Base-by-base conservation (phyloP, 2,888 invertebrate species). In the Habrosyne pyritoides region DNA sequence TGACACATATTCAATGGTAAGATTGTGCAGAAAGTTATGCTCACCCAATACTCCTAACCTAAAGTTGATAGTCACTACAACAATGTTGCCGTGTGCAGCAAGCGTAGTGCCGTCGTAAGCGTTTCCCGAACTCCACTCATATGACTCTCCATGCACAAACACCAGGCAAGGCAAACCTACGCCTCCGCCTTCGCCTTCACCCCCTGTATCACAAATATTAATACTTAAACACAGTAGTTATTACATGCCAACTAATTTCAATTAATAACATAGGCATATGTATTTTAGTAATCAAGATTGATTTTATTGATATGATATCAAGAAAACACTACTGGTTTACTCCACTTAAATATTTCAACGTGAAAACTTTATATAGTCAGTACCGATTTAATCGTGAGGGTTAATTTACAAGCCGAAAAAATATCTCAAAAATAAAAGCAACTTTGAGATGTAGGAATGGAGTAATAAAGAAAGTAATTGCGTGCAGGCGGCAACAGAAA, bases 41-140 rank as follows among this genome's bases (percentile, higher is more conserved):
- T 94, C 84, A 96, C 96, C 97, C 88, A 97, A 94, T 77, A 97
- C 95, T 70, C 97, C 97, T 79, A 98, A 94, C 76, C 97, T 95
- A 94, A 97, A 98, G 93, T 98, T 98, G 91, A 98, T 96, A 79
- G 98, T 97, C 77, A 97, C 97, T 66, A 97, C 97, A 73, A 98
- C 96, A 77, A 97, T 95, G 82, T 96, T 95, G 65, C 97, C 99
- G 80, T 97, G 96, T 63, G 98, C 97, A 53, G 99, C 98, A 60
- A 99, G 93, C 46, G 98, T 96, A 57, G 98, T 98, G 64, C 99
- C 99, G 89, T 99, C 99, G 89, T 99, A 98, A 18, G 98, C 97
- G 93, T 98, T 99, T 59, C 99, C 99, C 47, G 98, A 97, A 85
- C 98, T 98, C 97, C 98, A 98, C 84, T 98, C 98, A 89, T 97